Percentiles rank a stretch among this genome's conserved stretches.
phyloP scores from a whole-genome alignment of 92 coral and sea anemone genomes.

The Porites cylindrica region DNA sequence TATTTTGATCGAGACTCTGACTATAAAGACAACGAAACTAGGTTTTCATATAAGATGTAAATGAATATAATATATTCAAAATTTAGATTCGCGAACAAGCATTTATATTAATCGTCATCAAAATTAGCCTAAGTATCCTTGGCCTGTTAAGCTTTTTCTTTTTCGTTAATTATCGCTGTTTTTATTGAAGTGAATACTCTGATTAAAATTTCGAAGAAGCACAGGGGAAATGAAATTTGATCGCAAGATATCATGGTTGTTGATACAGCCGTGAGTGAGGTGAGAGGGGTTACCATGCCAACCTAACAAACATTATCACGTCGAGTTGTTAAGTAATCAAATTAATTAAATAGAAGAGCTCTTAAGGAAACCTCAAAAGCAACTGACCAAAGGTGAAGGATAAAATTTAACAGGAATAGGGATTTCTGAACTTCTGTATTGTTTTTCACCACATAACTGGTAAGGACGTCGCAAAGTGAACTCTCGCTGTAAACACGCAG shows the following conservation, averaged over 20 bases:
- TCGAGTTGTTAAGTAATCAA: neutral
- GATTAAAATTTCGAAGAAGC: neutral
- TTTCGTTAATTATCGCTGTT: neutral
- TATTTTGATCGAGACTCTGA: too few relatives aligned
- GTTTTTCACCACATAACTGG: too few relatives aligned
- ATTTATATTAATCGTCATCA: too few relatives aligned
- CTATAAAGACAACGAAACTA: too few relatives aligned
- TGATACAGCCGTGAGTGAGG: neutral
- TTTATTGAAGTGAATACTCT: neutral
- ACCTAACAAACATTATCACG: neutral
- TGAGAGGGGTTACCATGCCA: neutral
- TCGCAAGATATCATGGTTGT: neutral
- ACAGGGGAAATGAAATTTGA: neutral
- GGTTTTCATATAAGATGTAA: too few relatives aligned
- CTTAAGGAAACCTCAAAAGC: neutral
- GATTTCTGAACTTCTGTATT: neutral
- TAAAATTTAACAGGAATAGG: neutral
- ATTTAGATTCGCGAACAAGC: too few relatives aligned
- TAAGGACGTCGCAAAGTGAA: too few relatives aligned
- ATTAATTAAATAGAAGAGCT: neutral
- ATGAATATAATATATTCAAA: too few relatives aligned
- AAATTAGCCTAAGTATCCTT: too few relatives aligned
- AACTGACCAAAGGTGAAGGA: neutral
- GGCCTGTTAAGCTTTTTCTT: too few relatives aligned
- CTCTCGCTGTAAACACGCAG: too few relatives aligned